These are phyloP conservation scores for Oasisia sp. DNA, from an alignment of 2,888 invertebrate genomes.

Conservation along the genomic window DNA sequence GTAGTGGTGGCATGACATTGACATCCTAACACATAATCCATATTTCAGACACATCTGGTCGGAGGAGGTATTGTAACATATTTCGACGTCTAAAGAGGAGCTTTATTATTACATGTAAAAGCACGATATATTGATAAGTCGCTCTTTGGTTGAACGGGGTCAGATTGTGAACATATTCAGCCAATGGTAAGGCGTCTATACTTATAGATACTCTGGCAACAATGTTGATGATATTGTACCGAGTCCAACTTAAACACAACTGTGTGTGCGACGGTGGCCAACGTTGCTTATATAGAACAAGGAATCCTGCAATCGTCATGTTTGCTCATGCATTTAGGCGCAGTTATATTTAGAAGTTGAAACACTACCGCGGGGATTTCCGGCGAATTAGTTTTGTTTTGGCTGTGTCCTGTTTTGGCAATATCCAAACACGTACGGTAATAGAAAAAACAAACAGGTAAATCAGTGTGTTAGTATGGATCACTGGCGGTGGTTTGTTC, in stretches of 20 bases:
- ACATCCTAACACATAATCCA: too few relatives aligned
- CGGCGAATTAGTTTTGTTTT: background rate
- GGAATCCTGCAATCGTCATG: background rate
- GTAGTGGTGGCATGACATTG: too few relatives aligned
- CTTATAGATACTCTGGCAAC: background rate
- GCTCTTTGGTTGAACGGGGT: too few relatives aligned
- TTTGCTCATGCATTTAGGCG: background rate
- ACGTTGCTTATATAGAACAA: background rate
- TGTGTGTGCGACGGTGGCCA: background rate
- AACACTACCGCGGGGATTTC: background rate
- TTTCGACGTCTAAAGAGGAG: too few relatives aligned
- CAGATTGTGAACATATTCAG: background rate
- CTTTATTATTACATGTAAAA: too few relatives aligned
- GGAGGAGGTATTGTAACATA: too few relatives aligned
- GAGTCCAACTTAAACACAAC: background rate
- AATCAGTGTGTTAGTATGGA: background rate
- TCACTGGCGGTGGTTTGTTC: background rate
- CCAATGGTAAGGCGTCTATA: background rate
- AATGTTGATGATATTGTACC: background rate
- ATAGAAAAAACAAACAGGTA: background rate
- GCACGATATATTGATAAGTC: too few relatives aligned
- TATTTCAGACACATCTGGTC: too few relatives aligned
- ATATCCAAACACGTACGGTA: background rate
- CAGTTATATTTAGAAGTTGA: slow-evolving; percentile 26
- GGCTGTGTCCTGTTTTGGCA: background rate